These are phyloP conservation scores for Panzeria rudis DNA, from an alignment of 2,888 invertebrate genomes.

Conservation along the genomic window DNA sequence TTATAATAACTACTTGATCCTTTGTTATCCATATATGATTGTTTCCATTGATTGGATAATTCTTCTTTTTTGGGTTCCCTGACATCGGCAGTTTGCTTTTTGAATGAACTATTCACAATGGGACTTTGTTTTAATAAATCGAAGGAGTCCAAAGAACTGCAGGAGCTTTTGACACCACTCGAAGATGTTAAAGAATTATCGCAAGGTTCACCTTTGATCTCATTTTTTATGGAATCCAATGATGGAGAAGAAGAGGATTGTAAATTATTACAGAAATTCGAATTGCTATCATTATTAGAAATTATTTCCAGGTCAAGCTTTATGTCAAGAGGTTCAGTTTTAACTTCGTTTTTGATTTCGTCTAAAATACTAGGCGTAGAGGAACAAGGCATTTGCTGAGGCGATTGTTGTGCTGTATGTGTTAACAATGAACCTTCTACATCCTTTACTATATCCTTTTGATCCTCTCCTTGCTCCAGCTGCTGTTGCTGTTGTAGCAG, in stretches of 20 bases:
- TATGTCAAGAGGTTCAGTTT: slow-evolving; percentile 57
- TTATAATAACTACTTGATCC: slow-evolving; percentile 62
- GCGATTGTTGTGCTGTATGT: slow-evolving; percentile 18
- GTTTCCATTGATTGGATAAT: slow-evolving; percentile 53
- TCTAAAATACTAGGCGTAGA: slow-evolving; percentile 46
- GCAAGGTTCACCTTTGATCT: slow-evolving; percentile 79
- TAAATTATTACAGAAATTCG: slow-evolving; percentile 58
- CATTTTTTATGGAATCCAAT: slow-evolving; percentile 77
- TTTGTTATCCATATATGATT: slow-evolving; percentile 54
- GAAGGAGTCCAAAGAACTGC: slow-evolving; percentile 77
- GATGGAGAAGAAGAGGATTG: slow-evolving; percentile 56
- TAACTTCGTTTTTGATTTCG: slow-evolving; percentile 68
- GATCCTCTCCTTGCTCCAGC: slow-evolving; percentile 56
- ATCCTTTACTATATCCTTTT: slow-evolving; percentile 4
- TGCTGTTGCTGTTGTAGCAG: slow-evolving; percentile 60
- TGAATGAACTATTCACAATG: slow-evolving; percentile 28
- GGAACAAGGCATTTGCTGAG: background rate
- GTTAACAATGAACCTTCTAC: slow-evolving; percentile 7
- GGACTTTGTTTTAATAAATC: slow-evolving; percentile 79
- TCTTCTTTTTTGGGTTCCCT: slow-evolving; percentile 62
- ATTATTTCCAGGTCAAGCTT: slow-evolving; percentile 25
- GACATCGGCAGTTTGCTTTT: slow-evolving; percentile 41
- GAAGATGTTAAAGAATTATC: slow-evolving; percentile 71
- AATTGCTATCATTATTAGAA: slow-evolving; percentile 56
- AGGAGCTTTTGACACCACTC: slow-evolving; percentile 53